These are phyloP conservation scores for Gobius niger DNA, from an alignment of 2,113 vertebrate species.

Conservation along the genomic window DNA sequence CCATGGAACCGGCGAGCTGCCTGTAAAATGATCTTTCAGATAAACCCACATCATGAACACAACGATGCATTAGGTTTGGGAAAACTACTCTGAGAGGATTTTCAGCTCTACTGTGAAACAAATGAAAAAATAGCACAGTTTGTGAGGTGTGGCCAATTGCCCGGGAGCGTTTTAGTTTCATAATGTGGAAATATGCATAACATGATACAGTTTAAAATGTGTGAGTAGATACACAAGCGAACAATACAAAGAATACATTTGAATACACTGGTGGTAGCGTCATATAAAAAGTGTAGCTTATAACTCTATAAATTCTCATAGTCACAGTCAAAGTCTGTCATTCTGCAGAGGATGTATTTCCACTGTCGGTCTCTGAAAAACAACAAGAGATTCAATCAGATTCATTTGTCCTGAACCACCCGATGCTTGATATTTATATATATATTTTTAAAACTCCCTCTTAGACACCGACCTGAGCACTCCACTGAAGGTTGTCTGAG, in stretches of 20 bases:
- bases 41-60: constrained; percentile 11
- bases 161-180: not conserved
- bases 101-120: constrained; percentile 11
- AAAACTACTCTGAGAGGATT: constrained; percentile 20
- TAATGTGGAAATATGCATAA: not conserved
- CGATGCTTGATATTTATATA: too few species aligned
- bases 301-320: constrained; percentile 84
- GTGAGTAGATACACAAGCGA: not conserved
- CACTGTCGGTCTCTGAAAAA: constrained; percentile 92
- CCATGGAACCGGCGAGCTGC: too few species aligned
- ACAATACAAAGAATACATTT: not conserved
- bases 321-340: constrained; percentile 93
- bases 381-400: constrained; percentile 17
- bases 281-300: not conserved
- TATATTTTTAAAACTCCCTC: not conserved
- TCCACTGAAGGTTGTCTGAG: constrained; percentile 92
- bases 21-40: constrained; percentile 5
- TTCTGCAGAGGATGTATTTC: constrained; percentile 97
- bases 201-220: constrained; percentile 1
- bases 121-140: constrained; percentile 19
- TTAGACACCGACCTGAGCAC: constrained; percentile 83
- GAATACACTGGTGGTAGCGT: not conserved
- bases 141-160: not conserved
- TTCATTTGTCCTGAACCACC: too few species aligned
- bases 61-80: constrained; percentile 22